Evolutionary conservation across 2,113 vertebrate species (phyloP).

Genomic region (Callocephalon fimbriatum): DNA sequence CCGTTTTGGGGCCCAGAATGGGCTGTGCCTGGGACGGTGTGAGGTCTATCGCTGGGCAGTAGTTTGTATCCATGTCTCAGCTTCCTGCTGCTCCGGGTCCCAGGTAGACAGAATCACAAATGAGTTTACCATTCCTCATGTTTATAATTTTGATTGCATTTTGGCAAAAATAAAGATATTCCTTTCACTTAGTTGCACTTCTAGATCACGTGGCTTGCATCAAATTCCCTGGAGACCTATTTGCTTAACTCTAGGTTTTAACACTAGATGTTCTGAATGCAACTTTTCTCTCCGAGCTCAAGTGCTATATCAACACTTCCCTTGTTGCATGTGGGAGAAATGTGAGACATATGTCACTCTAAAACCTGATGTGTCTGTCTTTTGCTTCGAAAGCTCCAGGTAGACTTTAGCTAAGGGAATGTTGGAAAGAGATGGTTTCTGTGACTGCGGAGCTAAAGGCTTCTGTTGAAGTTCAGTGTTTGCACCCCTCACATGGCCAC

Average conservation of each 20-base stretch:
- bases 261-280: neutral
- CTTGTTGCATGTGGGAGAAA: neutral
- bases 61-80: no score
- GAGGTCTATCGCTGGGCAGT: fast-evolving
- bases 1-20: neutral
- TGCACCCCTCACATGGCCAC: neutral
- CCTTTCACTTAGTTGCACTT: neutral
- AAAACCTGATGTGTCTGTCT: neutral
- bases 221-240: neutral
- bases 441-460: neutral
- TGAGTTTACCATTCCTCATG: neutral
- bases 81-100: neutral
- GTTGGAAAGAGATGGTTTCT: neutral
- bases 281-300: neutral
- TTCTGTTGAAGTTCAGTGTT: neutral
- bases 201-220: neutral
- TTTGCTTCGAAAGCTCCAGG: neutral
- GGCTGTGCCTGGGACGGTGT: neutral
- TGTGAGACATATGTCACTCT: neutral
- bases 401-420: neutral
- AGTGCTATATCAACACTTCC: neutral
- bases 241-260: neutral
- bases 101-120: neutral
- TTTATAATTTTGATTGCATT: neutral
- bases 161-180: neutral